Percentiles rank a stretch among this genome's conserved stretches.
Evolutionary conservation across 1,140 invertebrate species (phyloP).

Genomic region (Lerema accius): DNA sequence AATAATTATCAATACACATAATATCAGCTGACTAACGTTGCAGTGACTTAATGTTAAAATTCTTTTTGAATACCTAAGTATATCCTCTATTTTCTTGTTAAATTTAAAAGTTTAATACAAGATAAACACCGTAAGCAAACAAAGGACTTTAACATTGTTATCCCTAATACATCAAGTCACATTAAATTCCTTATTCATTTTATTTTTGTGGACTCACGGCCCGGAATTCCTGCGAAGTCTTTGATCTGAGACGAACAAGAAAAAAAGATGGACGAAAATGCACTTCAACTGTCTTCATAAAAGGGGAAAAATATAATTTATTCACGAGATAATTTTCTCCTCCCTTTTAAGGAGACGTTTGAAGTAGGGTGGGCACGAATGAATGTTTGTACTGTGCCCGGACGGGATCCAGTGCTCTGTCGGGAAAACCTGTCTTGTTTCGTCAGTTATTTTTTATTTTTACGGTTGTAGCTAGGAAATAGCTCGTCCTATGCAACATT

Average conservation of each 20-base stretch:
- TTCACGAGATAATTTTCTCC: conserved; percentile 82
- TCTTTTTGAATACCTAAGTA: too few relatives aligned
- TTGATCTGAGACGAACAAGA: conserved; percentile 74
- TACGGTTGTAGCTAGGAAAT: conserved; percentile 27
- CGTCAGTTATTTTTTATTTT: conserved; percentile 43
- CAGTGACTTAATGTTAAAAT: too few relatives aligned
- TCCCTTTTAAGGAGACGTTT: conserved; percentile 71
- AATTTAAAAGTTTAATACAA: conserved; percentile 63
- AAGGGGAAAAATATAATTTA: conserved; percentile 81
- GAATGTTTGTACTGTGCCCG: conserved; percentile 63
- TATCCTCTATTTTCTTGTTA: conserved; percentile 12
- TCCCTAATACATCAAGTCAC: conserved; percentile 73
- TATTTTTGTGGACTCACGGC: conserved; percentile 72
- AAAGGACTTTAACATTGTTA: conserved; percentile 73
- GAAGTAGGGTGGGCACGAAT: conserved; percentile 66
- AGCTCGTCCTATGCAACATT: conserved; percentile 32
- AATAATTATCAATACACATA: too few relatives aligned
- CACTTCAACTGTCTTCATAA: conserved; percentile 80
- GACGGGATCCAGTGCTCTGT: conserved; percentile 45
- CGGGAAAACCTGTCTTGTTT: conserved; percentile 52
- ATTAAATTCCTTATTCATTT: conserved; percentile 79
- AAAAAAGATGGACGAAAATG: conserved; percentile 79
- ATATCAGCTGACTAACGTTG: too few relatives aligned
- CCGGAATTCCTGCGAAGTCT: conserved; percentile 74
- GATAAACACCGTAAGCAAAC: conserved; percentile 59